phyloP scores from a whole-genome alignment of 1,140 invertebrate species.

The Telenomus remus region DNA sequence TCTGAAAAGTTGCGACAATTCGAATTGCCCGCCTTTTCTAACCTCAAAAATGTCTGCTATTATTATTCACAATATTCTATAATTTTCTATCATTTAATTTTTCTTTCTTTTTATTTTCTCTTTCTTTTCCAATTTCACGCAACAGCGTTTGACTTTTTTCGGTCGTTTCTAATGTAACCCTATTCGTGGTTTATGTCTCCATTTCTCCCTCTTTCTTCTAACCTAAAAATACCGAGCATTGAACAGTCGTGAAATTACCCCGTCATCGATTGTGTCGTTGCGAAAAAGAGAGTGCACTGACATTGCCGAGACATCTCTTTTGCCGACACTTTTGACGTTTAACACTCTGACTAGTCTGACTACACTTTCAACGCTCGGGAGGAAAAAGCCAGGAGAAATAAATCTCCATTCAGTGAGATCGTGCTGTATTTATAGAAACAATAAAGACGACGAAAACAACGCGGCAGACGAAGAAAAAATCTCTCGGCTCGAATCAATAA shows the following conservation, averaged over 20 bases:
- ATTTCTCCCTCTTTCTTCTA: no score
- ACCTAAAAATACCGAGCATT: background rate
- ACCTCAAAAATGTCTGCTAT: no score
- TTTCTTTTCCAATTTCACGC: no score
- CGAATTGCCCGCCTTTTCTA: no score
- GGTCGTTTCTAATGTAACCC: no score
- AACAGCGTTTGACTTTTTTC: no score
- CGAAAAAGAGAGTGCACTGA: slow-evolving; percentile 5
- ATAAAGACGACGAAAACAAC: slow-evolving; percentile 4
- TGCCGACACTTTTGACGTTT: slow-evolving; percentile 6
- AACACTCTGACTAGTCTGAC: background rate
- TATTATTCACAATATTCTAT: no score
- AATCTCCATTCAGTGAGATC: slow-evolving; percentile 12
- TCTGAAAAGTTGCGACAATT: no score
- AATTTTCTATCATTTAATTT: no score
- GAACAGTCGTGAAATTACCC: background rate
- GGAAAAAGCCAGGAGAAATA: slow-evolving; percentile 13
- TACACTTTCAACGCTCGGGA: slow-evolving; percentile 6
- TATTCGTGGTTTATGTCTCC: no score
- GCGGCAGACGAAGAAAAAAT: slow-evolving; percentile 22
- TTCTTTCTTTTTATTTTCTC: no score
- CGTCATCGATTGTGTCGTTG: slow-evolving; percentile 5
- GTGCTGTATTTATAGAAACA: slow-evolving; percentile 22
- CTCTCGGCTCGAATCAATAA: slow-evolving; percentile 28
- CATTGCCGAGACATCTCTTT: background rate